Conservation (phyloP, 2,797 vertebrate genomes). For the Anabas testudineus region DNA sequence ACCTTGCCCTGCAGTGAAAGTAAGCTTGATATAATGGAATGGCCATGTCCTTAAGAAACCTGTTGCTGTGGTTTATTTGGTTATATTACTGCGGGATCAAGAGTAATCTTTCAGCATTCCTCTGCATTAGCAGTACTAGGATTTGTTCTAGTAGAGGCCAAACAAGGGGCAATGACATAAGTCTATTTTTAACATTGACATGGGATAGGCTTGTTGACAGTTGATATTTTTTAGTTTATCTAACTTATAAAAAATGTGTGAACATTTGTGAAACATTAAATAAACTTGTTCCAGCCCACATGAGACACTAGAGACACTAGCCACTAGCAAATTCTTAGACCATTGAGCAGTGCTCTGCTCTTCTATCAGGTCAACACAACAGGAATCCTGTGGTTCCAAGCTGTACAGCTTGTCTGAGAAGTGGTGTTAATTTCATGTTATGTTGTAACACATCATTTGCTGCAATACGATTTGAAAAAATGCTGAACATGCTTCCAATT, state of each 20-base stretch:
- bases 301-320: slow-evolving; percentile 12
- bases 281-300: slow-evolving; percentile 8
- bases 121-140: slow-evolving; percentile 19
- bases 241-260: background rate
- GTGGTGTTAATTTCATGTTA: background rate
- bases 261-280: slow-evolving; percentile 8
- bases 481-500: background rate
- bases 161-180: slow-evolving; percentile 1
- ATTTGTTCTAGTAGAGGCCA: slow-evolving; percentile 27
- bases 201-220: background rate
- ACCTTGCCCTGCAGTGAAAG: slow-evolving; percentile 38
- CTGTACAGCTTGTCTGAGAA: background rate
- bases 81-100: slow-evolving; percentile 48
- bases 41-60: slow-evolving; percentile 55
- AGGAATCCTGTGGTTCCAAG: background rate
- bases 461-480: background rate
- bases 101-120: slow-evolving; percentile 53
- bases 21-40: slow-evolving; percentile 25
- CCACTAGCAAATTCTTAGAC: background rate
- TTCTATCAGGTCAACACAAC: background rate
- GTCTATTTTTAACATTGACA: slow-evolving; percentile 12
- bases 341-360: background rate
- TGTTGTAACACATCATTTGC: background rate
- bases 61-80: slow-evolving; percentile 55
- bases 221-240: slow-evolving; percentile 1